phyloP scores from a whole-genome alignment of 2,888 invertebrate species.

The Clostera curtula region DNA sequence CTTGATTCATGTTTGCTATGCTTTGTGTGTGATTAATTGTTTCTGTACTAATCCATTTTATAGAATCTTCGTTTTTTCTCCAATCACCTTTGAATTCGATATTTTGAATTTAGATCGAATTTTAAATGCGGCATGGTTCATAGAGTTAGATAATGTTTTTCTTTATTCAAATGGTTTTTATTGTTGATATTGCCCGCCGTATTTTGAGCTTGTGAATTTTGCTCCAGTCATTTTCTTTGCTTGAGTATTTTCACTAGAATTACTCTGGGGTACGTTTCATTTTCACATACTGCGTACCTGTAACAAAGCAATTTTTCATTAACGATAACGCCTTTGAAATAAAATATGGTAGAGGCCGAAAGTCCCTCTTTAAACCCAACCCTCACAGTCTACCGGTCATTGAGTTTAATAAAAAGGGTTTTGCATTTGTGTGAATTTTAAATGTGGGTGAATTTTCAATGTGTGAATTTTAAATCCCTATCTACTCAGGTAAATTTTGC shows the following conservation, averaged over 20 bases:
- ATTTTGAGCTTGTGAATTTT: too few species aligned
- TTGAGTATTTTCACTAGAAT: neutral
- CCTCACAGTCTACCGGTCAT: constrained; percentile 1
- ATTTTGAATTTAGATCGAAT: too few species aligned
- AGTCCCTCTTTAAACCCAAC: constrained; percentile 7
- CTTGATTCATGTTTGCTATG: constrained; percentile 17
- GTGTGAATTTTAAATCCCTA: too few species aligned
- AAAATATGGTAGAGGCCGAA: constrained; percentile 8
- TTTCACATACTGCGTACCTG: constrained; percentile 13
- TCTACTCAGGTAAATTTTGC: too few species aligned
- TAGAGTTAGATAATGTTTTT: too few species aligned
- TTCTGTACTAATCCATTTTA: too few species aligned
- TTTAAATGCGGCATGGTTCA: too few species aligned
- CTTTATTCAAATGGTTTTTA: too few species aligned
- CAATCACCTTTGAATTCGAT: too few species aligned
- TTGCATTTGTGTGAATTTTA: constrained; percentile 13
- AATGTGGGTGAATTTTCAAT: constrained; percentile 2
- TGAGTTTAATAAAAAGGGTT: constrained; percentile 14
- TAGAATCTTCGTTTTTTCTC: too few species aligned
- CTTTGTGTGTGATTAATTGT: constrained; percentile 2
- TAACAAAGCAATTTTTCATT: constrained; percentile 19
- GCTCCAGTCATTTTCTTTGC: neutral
- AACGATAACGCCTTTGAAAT: constrained; percentile 10
- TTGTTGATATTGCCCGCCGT: neutral
- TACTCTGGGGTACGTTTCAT: neutral